Percentiles rank a stretch among this genome's conserved stretches.
Evolutionary conservation across 1,140 invertebrate species (phyloP).

Genomic region (Batillaria attramentaria): DNA sequence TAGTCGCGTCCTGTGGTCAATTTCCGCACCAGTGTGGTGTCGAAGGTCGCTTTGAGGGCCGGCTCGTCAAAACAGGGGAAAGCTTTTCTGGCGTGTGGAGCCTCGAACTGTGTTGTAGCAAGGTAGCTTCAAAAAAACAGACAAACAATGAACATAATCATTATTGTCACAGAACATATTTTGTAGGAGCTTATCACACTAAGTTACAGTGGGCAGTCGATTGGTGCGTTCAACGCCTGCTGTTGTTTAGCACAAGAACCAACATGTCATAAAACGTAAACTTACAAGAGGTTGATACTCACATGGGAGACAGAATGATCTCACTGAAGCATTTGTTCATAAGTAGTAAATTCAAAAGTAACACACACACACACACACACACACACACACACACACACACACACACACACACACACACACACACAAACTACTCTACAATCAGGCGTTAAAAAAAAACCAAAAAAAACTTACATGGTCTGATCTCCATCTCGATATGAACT

Average conservation of each 20-base stretch:
- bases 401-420: not conserved
- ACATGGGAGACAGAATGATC: no score
- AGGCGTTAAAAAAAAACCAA: not conserved
- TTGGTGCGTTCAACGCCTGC: no score
- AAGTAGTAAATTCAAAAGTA: no score
- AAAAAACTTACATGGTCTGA: conserved; percentile 55
- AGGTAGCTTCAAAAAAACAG: conserved; percentile 37
- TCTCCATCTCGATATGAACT: conserved; percentile 59
- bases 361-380: not conserved
- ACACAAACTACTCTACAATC: not conserved
- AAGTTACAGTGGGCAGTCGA: no score
- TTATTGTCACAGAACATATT: no score
- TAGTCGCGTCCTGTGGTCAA: conserved; percentile 12
- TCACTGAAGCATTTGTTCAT: no score
- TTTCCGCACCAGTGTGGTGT: conserved; percentile 38
- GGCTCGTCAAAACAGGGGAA: conserved; percentile 98
- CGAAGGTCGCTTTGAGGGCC: conserved; percentile 87
- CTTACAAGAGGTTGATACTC: no score
- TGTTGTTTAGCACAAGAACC: no score
- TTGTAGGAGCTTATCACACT: no score
- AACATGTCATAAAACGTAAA: no score
- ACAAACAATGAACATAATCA: conserved; percentile 1
- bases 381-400: not conserved
- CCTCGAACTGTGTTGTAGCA: conserved; percentile 50
- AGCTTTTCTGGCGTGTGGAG: conserved; percentile 71